These are phyloP conservation scores for Yasuhikotakia modesta DNA, from an alignment of 2,797 vertebrate genomes.

Conservation along the genomic window DNA sequence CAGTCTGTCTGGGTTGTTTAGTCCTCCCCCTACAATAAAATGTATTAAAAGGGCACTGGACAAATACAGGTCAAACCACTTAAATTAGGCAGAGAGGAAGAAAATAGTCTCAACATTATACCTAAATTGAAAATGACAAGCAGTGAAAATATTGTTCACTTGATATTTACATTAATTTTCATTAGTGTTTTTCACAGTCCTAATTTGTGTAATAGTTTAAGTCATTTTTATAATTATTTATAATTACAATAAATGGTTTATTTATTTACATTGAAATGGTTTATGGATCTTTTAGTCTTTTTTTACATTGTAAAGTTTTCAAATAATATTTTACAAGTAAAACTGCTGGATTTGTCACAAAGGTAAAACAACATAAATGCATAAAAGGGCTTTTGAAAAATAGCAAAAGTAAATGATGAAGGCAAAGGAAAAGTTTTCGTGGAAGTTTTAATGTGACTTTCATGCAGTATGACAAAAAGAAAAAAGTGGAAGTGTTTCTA, in stretches of 20 bases:
- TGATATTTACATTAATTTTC: too few relatives aligned
- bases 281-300: too few relatives aligned
- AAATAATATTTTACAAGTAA: too few relatives aligned
- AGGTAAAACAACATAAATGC: slow-evolving; percentile 1
- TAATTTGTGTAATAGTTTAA: too few relatives aligned
- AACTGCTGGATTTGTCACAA: background rate
- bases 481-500: background rate
- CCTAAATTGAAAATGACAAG: too few relatives aligned
- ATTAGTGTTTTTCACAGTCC: too few relatives aligned
- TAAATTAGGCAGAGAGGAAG: background rate
- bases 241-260: too few relatives aligned
- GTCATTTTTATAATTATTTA: too few relatives aligned
- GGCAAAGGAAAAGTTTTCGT: background rate
- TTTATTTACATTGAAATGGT: too few relatives aligned
- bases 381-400: background rate
- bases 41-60: slow-evolving; percentile 1
- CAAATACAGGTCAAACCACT: slow-evolving; percentile 4
- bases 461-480: background rate
- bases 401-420: background rate
- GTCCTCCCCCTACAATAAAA: background rate
- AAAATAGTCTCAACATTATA: too few relatives aligned
- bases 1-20: slow-evolving; percentile 18
- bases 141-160: too few relatives aligned
- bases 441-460: background rate
- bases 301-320: too few relatives aligned